Base-by-base conservation (phyloP, 2,113 vertebrate genomes). In the Notarius quadriscutis region DNA sequence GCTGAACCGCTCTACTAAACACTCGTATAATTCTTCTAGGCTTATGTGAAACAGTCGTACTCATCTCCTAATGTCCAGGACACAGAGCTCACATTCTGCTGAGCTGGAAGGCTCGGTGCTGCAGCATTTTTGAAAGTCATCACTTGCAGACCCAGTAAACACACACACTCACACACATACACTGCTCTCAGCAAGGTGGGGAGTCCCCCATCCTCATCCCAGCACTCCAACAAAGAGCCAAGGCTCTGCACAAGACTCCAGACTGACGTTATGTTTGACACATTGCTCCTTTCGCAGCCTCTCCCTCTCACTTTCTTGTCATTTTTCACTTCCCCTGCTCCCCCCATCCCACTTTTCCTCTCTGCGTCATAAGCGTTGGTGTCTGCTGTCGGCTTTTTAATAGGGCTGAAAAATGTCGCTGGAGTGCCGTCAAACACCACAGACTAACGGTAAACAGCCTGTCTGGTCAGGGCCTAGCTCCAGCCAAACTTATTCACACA, bases 381-480 rank as follows among this genome's bases (percentile, higher is more conserved):
- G 87, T 88, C 85, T 90, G 82, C 87, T 82, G 85, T 63, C 60
- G 85, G 57, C 87, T 90, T 90, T 90, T 90, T 88, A 90, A 78
- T 86, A 86, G 85, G 87, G 57, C 87, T 88, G 48, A 90, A 88
- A 90, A 85, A 90, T 88, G 87, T 81, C 67, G 62, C 80, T 62
- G 79, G 77, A 77, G 57, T 41, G 34, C 83, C 69, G 57, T 89
- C 88, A 80, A 89, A 85, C 78, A 62, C 84, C 89, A 90, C 89
- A 90, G 89, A 90, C 89, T 90, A 88, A 90, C 87, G 84, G 89
- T 90, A 90, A 90, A 90, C 89, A 88, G 85, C 74, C 51, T n/a
- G 84, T 88, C 87, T 90, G 89, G 87, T 88, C 87, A 88, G 60
- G 81, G 34, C 69, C 0, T 25, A 34, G 81, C 62, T 62, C 87